A percentile compares a stretch with the other conserved stretches of the same genome.
These are phyloP conservation scores for Ceratosolen fusciceps DNA, from an alignment of 1,140 invertebrate species.

Conservation along the genomic window DNA sequence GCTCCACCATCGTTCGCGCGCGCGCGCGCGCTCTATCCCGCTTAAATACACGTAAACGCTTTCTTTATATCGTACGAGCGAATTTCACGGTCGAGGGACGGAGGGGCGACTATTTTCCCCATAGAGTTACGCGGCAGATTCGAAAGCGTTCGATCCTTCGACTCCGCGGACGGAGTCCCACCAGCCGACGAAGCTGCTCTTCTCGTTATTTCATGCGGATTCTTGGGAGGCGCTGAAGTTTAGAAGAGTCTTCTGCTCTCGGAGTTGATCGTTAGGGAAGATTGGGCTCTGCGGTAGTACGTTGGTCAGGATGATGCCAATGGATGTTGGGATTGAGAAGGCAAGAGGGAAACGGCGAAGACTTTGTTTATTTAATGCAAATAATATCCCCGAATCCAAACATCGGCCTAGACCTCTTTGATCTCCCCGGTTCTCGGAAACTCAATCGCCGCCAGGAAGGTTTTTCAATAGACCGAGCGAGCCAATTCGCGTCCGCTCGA, in stretches of 20 bases:
- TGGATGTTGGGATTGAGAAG: too few relatives aligned
- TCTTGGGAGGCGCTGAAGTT: too few relatives aligned
- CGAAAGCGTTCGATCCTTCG: neutral
- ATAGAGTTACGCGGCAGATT: slow-evolving; percentile 23
- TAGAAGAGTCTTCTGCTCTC: too few relatives aligned
- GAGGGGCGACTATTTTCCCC: neutral
- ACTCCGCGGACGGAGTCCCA: neutral
- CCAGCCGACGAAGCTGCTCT: neutral
- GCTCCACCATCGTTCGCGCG: too few relatives aligned
- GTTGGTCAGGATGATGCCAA: too few relatives aligned
- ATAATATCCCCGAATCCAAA: slow-evolving; percentile 12
- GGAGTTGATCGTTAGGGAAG: too few relatives aligned
- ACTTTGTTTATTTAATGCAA: slow-evolving; percentile 28
- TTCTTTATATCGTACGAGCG: neutral
- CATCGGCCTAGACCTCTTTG: slow-evolving; percentile 49
- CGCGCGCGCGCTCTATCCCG: neutral
- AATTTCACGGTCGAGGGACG: neutral
- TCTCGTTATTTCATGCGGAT: neutral
- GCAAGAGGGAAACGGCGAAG: neutral
- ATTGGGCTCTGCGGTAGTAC: too few relatives aligned
- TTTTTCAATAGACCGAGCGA: neutral
- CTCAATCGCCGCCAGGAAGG: slow-evolving; percentile 3
- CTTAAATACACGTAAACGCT: slow-evolving; percentile 40
- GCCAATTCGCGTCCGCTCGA: slow-evolving; percentile 45
- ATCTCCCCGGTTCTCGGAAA: slow-evolving; percentile 1